phyloP scores from a whole-genome alignment of 1,140 invertebrate genomes.

The Calosoma granatense region DNA sequence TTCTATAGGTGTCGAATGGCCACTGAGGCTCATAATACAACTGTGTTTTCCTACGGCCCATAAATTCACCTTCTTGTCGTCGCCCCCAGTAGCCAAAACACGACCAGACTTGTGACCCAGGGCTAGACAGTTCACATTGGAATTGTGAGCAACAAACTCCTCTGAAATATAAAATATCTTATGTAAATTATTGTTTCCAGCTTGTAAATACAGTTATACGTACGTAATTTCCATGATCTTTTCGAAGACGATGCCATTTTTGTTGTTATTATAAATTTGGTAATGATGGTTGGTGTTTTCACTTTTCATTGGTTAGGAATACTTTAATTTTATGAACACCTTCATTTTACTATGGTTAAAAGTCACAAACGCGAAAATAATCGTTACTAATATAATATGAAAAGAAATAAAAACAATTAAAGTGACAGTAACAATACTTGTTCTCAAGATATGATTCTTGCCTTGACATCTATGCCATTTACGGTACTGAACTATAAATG shows the following conservation, averaged over 20 bases:
- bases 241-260: conserved; percentile 48
- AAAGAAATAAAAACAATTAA: neutral
- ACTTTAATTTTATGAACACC: conserved; percentile 21
- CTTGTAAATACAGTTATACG: conserved; percentile 23
- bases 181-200: neutral
- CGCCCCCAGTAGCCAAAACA: conserved; percentile 91
- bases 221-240: conserved; percentile 49
- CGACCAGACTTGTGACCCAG: conserved; percentile 84
- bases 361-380: neutral
- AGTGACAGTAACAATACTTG: neutral
- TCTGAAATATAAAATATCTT: conserved; percentile 49
- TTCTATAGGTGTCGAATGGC: conserved; percentile 87
- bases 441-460: conserved; percentile 5
- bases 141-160: conserved; percentile 80
- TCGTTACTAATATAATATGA: neutral
- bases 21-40: conserved; percentile 91
- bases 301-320: conserved; percentile 10
- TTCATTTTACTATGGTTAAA: conserved; percentile 12
- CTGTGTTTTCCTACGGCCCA: conserved; percentile 94
- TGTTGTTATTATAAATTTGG: conserved; percentile 14
- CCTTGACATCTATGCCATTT: conserved; percentile 8
- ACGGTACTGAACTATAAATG: conserved; percentile 8
- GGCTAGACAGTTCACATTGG: conserved; percentile 82
- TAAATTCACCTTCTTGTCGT: conserved; percentile 95
- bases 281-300: conserved; percentile 11